A percentile compares a stretch with the other conserved stretches of the same genome.
These are phyloP conservation scores for Dasyprocta punctata DNA, from an alignment of 2,113 vertebrate species.

Conservation along the genomic window DNA sequence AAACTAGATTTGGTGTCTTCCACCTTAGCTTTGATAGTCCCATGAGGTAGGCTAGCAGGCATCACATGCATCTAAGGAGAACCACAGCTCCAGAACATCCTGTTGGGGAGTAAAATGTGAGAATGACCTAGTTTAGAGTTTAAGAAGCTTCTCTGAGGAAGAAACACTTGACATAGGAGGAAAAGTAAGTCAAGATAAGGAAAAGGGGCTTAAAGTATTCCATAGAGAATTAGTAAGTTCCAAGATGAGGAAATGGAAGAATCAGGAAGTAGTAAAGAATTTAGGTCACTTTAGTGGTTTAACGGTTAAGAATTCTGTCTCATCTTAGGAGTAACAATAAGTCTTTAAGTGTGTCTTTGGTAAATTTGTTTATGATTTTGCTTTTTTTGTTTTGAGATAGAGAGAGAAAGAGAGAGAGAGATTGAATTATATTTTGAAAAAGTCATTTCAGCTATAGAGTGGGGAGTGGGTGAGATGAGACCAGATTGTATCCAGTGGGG, in stretches of 20 bases:
- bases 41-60: no score
- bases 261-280: neutral
- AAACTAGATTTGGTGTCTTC: accelerated
- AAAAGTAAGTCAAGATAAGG: neutral
- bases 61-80: neutral
- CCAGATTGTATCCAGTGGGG: accelerated
- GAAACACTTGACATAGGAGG: neutral
- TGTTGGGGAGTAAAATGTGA: neutral
- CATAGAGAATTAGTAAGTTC: neutral
- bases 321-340: neutral
- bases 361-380: neutral
- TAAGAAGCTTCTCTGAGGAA: neutral
- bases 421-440: neutral
- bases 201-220: accelerated
- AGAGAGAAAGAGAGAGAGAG: neutral
- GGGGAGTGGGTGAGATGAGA: neutral
- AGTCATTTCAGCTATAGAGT: neutral
- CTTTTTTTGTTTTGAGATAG: neutral
- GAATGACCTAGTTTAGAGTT: no score
- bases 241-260: neutral
- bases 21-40: neutral
- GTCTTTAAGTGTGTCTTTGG: neutral
- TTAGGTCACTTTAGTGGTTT: neutral
- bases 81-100: neutral
- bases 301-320: neutral